Conservation (phyloP, 2,113 vertebrate genomes). For the Misgurnus mizolepis region DNA sequence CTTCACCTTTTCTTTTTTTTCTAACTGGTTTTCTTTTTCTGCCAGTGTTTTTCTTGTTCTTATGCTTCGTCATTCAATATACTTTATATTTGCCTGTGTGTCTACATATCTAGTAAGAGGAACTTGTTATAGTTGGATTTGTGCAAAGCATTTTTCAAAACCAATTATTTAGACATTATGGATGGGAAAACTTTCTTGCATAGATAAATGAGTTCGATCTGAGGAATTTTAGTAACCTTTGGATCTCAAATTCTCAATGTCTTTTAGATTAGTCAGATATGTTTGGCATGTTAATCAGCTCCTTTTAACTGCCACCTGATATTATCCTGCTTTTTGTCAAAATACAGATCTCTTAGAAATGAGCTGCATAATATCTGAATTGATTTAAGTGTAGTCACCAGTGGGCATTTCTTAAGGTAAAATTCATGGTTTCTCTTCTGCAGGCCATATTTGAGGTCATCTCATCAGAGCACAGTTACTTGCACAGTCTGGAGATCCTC, state of each 20-base stretch:
- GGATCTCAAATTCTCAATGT: not conserved
- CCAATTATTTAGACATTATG: too few relatives aligned
- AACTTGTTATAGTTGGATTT: too few relatives aligned
- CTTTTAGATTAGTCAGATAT: not conserved
- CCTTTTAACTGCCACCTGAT: not conserved
- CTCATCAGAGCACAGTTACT: slow-evolving; percentile 95
- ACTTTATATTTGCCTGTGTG: too few relatives aligned
- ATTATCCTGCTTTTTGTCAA: not conserved
- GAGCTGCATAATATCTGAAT: not conserved
- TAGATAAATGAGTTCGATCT: not conserved
- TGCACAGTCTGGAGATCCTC: slow-evolving; percentile 93
- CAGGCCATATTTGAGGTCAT: slow-evolving; percentile 98
- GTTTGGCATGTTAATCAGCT: slow-evolving; percentile 21
- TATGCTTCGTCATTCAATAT: too few relatives aligned
- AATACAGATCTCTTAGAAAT: not conserved
- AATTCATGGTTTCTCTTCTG: not conserved
- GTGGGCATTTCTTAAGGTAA: not conserved
- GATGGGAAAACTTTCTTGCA: not conserved
- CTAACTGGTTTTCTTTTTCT: not conserved
- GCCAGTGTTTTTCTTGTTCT: not conserved
- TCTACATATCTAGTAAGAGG: too few relatives aligned
- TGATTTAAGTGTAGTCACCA: not conserved
- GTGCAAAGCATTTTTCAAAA: too few relatives aligned
- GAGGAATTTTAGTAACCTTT: not conserved
- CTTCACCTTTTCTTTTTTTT: not conserved